Evolutionary conservation across 2,888 invertebrate genomes (phyloP), one percentile per base, ranked within the genome.

Genomic region (Ypsolopha sequella): DNA sequence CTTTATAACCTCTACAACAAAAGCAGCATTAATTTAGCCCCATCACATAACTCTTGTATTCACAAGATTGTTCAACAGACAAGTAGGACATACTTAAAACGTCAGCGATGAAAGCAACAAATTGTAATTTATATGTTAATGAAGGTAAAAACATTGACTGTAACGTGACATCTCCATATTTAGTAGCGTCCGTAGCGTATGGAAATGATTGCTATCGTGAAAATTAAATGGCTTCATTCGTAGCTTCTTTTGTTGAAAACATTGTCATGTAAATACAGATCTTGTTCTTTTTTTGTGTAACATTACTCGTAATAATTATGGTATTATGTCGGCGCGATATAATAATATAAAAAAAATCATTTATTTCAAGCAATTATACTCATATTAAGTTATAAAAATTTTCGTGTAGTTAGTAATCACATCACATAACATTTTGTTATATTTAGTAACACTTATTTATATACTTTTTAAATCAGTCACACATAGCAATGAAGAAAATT

Each of bases 81-180:
- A 24, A 24, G 24, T 24, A 24, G 10, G 39, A n/a, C 6, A 13
- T 36, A 48, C 48, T 48, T 48, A 48, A 48, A 36, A 36, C 11
- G 48, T 3, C 36, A 8, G 6, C 38, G 24, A 10, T 46, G 62
- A 68, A 76, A 66, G 75, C 68, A 71, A 73, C 77, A 76, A 77
- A 70, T 76, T 70, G 74, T 68, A 76, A 80, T 80, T 79, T 78
- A 70, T 76, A 80, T 80, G 76, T 70, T 76, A 80, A 80, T 79
- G 76, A 76, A 68, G 24, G 68, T 61, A 64, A 65, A 64, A 70
- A 71, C 70, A 69, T 48, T 36, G 46, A 58, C 59, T 58, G 54
- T 70, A 61, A 54, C 70, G 68, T 73, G 73, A 66, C 64, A 58
- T 54, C 53, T 53, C 55, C 59, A 61, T 66, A 66, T 66, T 66